Percentiles rank a stretch among this genome's conserved stretches.
Conservation (phyloP, 2,797 vertebrate genomes). For the Pseudochirops cupreus region DNA sequence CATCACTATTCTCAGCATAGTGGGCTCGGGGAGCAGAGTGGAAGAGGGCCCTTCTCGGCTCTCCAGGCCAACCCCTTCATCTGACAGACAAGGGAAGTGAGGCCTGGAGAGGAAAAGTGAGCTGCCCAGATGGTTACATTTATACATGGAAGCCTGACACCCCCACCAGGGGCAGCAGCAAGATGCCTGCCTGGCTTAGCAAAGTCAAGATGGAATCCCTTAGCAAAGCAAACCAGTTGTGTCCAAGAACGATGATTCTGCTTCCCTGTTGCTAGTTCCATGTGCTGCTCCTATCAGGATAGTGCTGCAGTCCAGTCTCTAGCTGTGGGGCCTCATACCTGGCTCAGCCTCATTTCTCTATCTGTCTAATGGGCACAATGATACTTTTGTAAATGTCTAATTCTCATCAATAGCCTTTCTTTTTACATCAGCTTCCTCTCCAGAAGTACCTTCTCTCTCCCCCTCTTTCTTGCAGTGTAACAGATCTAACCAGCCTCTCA, state of each 20-base stretch:
- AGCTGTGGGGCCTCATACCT: neutral
- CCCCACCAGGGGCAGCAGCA: too few species aligned
- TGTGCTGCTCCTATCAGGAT: rapidly evolving
- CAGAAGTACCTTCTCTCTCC: neutral
- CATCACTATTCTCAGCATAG: too few species aligned
- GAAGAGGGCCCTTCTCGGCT: neutral
- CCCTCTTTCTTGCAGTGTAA: neutral
- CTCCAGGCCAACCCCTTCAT: neutral
- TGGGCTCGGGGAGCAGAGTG: neutral
- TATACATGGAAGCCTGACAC: neutral
- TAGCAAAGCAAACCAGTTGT: neutral
- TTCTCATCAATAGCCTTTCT: neutral
- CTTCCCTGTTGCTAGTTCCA: neutral
- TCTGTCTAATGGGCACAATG: neutral
- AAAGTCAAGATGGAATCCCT: neutral
- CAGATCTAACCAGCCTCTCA: neutral
- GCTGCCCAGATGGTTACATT: neutral
- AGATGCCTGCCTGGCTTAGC: neutral
- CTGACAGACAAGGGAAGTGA: neutral
- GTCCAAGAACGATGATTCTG: rapidly evolving
- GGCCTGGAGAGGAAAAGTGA: too few species aligned
- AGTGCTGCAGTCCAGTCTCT: neutral
- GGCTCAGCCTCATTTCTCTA: neutral
- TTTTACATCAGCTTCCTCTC: neutral
- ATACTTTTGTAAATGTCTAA: neutral